Evolutionary conservation across 2,113 vertebrate genomes (phyloP).

Genomic region (Grallaria varia): DNA sequence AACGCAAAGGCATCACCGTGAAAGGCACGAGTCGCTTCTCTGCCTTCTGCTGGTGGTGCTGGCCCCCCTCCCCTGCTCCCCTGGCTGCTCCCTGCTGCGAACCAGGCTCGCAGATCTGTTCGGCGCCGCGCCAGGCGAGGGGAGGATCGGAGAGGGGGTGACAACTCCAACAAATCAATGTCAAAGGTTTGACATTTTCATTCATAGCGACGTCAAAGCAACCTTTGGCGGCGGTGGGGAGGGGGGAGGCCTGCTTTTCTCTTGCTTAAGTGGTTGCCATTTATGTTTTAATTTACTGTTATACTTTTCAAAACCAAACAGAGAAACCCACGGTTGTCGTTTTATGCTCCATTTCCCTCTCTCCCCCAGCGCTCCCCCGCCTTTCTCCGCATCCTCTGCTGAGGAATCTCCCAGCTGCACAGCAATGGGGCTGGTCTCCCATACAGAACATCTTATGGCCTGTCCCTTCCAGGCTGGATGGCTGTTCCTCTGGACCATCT

Average conservation of each 20-base stretch:
- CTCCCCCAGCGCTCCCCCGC: background rate
- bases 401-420: background rate
- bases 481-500: background rate
- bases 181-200: slow-evolving; percentile 65
- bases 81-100: background rate
- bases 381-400: background rate
- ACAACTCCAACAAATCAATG: slow-evolving; percentile 52
- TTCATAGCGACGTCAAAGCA: slow-evolving; percentile 38
- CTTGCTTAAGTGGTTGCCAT: slow-evolving; percentile 35
- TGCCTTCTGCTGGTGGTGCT: background rate
- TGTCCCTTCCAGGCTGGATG: background rate
- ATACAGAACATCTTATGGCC: background rate
- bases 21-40: slow-evolving; percentile 7
- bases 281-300: slow-evolving; percentile 70
- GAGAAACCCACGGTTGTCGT: slow-evolving; percentile 17
- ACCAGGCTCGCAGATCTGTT: background rate
- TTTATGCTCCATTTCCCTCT: slow-evolving; percentile 44
- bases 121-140: background rate
- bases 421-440: background rate
- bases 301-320: slow-evolving; percentile 10
- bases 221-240: background rate
- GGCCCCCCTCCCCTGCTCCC: background rate
- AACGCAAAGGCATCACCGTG: slow-evolving; percentile 32
- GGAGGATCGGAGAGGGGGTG: background rate
- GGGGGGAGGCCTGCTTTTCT: background rate